Conservation (phyloP, 2,797 vertebrate genomes). For the Squalus acanthias region DNA sequence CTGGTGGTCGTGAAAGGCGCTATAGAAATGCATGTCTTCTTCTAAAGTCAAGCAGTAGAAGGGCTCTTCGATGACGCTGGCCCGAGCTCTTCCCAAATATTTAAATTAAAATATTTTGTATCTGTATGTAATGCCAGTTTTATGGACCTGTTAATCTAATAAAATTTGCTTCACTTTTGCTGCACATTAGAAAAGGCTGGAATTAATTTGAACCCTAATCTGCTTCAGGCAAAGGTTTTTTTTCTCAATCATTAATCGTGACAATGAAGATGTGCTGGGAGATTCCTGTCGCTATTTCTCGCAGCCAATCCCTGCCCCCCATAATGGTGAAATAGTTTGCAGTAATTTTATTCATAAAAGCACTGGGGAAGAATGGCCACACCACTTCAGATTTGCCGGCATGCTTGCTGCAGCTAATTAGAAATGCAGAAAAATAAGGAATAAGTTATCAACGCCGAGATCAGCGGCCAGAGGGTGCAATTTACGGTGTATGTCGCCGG, state of each 20-base stretch:
- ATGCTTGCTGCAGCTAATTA: not conserved
- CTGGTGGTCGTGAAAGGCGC: too few relatives aligned
- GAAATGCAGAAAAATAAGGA: not conserved
- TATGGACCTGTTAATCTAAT: not conserved
- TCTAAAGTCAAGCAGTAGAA: not conserved
- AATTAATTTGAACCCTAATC: not conserved
- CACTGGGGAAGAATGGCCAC: not conserved
- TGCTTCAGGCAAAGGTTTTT: not conserved
- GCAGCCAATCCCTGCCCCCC: not conserved
- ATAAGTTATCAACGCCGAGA: not conserved
- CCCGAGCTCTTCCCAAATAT: not conserved
- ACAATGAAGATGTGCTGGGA: not conserved
- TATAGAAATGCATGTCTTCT: too few relatives aligned
- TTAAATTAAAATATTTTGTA: not conserved
- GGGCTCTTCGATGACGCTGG: not conserved
- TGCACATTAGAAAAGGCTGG: not conserved
- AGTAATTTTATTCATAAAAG: not conserved
- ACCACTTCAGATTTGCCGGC: not conserved
- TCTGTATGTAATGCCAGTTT: not conserved
- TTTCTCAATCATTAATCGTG: not conserved
- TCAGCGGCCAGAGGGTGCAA: not conserved
- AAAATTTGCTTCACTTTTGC: not conserved
- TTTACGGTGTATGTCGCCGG: not conserved
- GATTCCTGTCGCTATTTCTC: not conserved
- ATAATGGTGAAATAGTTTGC: not conserved